Conservation (phyloP, 2,113 vertebrate species). For the Phaetusa simplex region DNA sequence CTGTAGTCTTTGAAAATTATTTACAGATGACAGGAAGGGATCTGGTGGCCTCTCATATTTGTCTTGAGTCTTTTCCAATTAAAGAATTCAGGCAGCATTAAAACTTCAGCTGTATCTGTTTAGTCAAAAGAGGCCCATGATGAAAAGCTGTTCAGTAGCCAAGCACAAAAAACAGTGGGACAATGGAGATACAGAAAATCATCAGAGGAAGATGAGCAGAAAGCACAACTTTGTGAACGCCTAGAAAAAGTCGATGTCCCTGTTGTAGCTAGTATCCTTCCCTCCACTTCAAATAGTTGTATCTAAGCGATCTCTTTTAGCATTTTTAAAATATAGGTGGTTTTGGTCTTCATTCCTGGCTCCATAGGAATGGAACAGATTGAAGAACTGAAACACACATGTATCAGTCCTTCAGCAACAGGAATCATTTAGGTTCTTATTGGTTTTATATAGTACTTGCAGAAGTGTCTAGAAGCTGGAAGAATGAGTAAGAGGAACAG, state of each 20-base stretch:
- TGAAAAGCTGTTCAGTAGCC: constrained; percentile 10
- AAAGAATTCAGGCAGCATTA: neutral
- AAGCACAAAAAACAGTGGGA: neutral
- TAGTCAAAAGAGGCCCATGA: neutral
- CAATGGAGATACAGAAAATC: neutral
- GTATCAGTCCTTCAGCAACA: neutral
- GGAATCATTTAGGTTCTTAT: neutral
- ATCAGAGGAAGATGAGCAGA: neutral
- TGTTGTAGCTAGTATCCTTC: neutral
- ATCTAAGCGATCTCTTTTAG: neutral
- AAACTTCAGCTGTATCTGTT: constrained; percentile 16
- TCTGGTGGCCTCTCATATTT: neutral
- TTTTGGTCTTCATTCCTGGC: neutral
- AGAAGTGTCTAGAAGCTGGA: neutral
- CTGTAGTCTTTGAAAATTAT: constrained; percentile 23
- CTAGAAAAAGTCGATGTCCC: neutral
- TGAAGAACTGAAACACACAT: neutral
- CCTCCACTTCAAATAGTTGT: neutral
- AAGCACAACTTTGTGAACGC: neutral
- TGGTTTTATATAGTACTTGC: neutral
- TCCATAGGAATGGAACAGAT: neutral
- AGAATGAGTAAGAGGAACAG: neutral
- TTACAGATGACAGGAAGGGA: constrained; percentile 16
- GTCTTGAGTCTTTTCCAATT: constrained; percentile 34
- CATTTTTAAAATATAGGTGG: neutral